Evolutionary conservation across 2,888 invertebrate genomes (phyloP).

Genomic region (Leptarthrus brevirostris): DNA sequence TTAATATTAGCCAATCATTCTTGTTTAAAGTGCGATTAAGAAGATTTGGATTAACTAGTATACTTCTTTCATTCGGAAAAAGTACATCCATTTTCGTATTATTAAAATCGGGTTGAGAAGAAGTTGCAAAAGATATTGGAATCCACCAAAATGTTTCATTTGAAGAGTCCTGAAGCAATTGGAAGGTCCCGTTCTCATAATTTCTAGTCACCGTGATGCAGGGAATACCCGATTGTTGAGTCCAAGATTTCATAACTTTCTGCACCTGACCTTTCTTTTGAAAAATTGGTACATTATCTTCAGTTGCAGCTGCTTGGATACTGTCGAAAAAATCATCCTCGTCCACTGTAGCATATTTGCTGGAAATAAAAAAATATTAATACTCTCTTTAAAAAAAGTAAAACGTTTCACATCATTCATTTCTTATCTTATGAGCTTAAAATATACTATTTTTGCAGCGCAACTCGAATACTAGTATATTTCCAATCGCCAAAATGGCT

Average conservation of each 20-base stretch:
- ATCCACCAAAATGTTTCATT: conserved; percentile 60
- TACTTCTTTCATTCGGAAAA: conserved; percentile 54
- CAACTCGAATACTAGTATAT: no score
- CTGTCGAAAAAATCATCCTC: conserved; percentile 61
- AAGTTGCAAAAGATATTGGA: conserved; percentile 62
- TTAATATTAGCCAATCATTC: conserved; percentile 63
- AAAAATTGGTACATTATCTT: conserved; percentile 55
- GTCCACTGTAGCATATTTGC: conserved; percentile 63
- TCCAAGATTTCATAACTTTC: conserved; percentile 73
- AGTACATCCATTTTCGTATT: conserved; percentile 60
- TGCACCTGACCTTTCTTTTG: conserved; percentile 68
- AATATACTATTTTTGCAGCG: no score
- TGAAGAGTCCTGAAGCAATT: conserved; percentile 68
- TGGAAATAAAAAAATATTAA: no score
- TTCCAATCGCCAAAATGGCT: no score
- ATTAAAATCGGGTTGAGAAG: conserved; percentile 61
- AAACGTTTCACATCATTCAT: no score
- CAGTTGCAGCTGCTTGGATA: conserved; percentile 59
- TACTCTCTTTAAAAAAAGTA: no score
- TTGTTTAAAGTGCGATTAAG: background rate
- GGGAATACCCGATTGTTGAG: conserved; percentile 72
- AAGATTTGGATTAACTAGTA: conserved; percentile 42
- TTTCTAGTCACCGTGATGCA: conserved; percentile 69
- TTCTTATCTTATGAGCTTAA: no score
- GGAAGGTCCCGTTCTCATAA: conserved; percentile 67